A percentile compares a stretch with the other conserved stretches of the same genome.
Conservation (phyloP, 1,140 invertebrate species). For the Caenorhabditis brenneri region DNA sequence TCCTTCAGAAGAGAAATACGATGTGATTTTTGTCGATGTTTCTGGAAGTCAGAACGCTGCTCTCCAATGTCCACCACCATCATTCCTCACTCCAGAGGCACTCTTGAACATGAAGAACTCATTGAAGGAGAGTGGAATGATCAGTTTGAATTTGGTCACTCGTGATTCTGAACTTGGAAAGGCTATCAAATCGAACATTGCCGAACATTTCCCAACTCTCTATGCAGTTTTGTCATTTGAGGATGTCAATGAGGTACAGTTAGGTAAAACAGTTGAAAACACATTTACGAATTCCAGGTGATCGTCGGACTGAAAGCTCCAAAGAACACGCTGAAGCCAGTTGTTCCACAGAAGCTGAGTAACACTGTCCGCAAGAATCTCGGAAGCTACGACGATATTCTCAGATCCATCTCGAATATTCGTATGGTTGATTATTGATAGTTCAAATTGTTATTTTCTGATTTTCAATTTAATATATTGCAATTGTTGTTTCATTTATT, state of each 20-base stretch:
- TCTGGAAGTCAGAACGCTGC: slow-evolving; percentile 57
- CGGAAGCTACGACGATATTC: neutral
- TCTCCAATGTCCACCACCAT: slow-evolving; percentile 62
- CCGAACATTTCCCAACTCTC: neutral
- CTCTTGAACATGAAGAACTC: slow-evolving; percentile 55
- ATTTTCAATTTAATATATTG: neutral
- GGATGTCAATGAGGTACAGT: slow-evolving; percentile 12
- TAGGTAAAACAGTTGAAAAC: neutral
- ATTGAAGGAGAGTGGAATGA: slow-evolving; percentile 56
- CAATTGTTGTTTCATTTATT: neutral
- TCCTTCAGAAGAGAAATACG: slow-evolving; percentile 62
- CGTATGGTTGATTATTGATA: neutral
- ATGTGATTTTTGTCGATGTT: slow-evolving; percentile 62
- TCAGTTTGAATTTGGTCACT: slow-evolving; percentile 63
- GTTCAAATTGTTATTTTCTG: neutral
- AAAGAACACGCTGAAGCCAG: neutral
- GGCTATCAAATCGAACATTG: neutral
- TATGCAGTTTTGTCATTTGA: slow-evolving; percentile 9
- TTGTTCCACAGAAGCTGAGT: slow-evolving; percentile 18
- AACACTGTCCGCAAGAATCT: slow-evolving; percentile 19
- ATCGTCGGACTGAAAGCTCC: neutral
- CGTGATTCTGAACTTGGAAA: slow-evolving; percentile 28
- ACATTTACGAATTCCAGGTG: neutral
- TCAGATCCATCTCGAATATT: neutral
- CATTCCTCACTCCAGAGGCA: slow-evolving; percentile 56